Evolutionary conservation across 2,797 vertebrate genomes (phyloP), one percentile per base, ranked within the genome.

Genomic region (Sebastes kiyomatsui): DNA sequence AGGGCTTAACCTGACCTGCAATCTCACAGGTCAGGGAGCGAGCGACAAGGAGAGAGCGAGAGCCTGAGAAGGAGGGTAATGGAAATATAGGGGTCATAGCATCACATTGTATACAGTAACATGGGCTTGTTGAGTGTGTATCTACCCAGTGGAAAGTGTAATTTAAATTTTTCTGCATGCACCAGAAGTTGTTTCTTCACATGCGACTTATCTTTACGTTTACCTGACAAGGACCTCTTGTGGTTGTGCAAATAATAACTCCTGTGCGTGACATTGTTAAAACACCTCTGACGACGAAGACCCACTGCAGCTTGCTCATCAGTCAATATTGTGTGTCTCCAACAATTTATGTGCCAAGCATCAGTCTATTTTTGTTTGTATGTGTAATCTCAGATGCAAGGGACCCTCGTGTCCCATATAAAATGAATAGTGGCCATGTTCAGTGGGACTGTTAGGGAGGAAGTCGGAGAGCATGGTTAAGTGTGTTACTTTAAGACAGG

Each of bases 1-100:
- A 91, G 85, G 83, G 87, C 85, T 89, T 78, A 83, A 90, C 82
- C 87, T 90, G 86, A 93, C 93, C 90, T 82, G 74, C 80, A 90
- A 92, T 93, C 84, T 90, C 69, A 76, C 25, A 90, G 93, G 92
- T 93, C 88, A 87, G 78, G 80, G 75, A 90, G 79, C 35, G 70
- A 85, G 77, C 28, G 22, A 69, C 75, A 62, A 65, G 59, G 67
- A 78, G 49, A 67, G 66, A 75, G 58, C 13, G n/a, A 49, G 66
- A 83, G 66, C 46, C 58, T 10, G 79, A 81, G 54, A 64, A 67
- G 60, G 62, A 61, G 66, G 72, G 56, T 90, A 93, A 93, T 92
- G 81, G 88, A 93, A 94, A 90, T 79, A 77, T 82, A 62, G 64
- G 78, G 83, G 89, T 88, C 90, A 92, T 10, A 85, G 83, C 88